phyloP scores from a whole-genome alignment of 2,888 invertebrate genomes.

The Tiliacea aurago region DNA sequence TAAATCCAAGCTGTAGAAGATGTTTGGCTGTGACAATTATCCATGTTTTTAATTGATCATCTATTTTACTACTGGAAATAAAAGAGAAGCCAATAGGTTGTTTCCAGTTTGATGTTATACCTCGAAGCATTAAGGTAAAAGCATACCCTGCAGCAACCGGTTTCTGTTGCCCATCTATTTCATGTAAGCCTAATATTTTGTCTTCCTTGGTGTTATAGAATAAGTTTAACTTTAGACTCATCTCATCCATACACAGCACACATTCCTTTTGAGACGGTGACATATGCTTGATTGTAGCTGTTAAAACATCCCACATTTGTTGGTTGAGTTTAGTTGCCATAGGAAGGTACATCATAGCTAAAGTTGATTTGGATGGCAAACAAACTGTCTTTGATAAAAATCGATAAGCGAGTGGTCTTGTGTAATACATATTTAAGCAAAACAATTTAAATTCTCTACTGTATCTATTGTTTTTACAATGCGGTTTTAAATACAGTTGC shows the following conservation, averaged over 20 bases:
- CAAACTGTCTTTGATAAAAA: constrained; percentile 43
- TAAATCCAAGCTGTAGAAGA: constrained; percentile 36
- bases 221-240: constrained; percentile 22
- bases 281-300: constrained; percentile 22
- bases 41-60: constrained; percentile 23
- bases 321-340: constrained; percentile 22
- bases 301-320: constrained; percentile 26
- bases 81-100: constrained; percentile 32
- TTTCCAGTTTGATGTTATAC: constrained; percentile 29
- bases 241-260: constrained; percentile 42
- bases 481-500: constrained; percentile 31
- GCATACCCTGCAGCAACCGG: constrained; percentile 6
- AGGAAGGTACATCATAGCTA: constrained; percentile 19
- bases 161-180: constrained; percentile 18
- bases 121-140: constrained; percentile 21
- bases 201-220: constrained; percentile 17
- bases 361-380: constrained; percentile 35
- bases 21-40: constrained; percentile 5
- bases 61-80: constrained; percentile 31
- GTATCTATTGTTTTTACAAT: constrained; percentile 6
- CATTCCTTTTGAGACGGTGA: constrained; percentile 36
- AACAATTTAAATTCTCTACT: constrained; percentile 23
- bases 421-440: constrained; percentile 41
- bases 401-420: constrained; percentile 38
- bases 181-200: constrained; percentile 29